These are phyloP conservation scores for Heliconius hortense DNA, from an alignment of 2,888 invertebrate genomes.

Conservation along the genomic window DNA sequence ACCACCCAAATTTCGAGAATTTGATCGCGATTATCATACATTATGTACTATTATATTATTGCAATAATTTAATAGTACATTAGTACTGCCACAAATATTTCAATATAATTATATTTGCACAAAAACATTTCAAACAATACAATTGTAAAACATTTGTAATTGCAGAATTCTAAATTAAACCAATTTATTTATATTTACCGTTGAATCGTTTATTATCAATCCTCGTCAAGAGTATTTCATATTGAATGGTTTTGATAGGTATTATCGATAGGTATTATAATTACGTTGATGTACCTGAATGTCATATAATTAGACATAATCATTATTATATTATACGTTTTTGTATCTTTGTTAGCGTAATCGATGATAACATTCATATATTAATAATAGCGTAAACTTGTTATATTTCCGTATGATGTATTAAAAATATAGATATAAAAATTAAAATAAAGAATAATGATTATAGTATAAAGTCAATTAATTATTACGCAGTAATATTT, in stretches of 20 bases:
- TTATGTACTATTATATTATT: no score
- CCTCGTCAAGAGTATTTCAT: not conserved
- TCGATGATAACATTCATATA: not conserved
- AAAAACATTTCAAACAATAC: not conserved
- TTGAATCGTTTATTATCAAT: not conserved
- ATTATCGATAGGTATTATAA: constrained; percentile 2
- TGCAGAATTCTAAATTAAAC: not conserved
- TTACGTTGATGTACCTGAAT: constrained; percentile 1
- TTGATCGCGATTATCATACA: no score
- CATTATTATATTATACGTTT: not conserved
- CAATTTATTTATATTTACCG: not conserved
- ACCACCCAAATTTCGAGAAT: no score
- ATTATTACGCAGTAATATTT: not conserved
- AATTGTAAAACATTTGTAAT: not conserved
- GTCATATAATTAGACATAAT: not conserved
- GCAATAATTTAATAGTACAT: no score
- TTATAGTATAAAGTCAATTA: no score
- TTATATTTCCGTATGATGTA: not conserved
- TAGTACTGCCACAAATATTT: no score
- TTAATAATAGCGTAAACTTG: not conserved
- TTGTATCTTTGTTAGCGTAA: not conserved
- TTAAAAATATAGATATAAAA: not conserved
- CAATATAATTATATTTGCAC: no score
- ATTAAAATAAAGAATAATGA: no score
- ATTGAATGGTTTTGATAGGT: constrained; percentile 4